Base-by-base conservation (phyloP, 2,888 invertebrate species). In the Pollenia angustigena region DNA sequence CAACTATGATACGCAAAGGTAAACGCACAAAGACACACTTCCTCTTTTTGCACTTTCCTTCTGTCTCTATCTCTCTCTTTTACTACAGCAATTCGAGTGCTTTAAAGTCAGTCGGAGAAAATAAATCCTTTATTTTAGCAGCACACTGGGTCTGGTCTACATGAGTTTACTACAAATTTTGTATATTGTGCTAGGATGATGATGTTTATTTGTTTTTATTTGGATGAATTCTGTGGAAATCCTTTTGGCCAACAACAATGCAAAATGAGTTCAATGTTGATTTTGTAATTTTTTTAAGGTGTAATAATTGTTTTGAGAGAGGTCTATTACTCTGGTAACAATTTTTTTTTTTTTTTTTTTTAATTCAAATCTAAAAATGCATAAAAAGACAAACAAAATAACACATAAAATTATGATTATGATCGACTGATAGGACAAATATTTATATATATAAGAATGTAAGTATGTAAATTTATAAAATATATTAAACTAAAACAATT, bases 371-470 rank as follows among this genome's bases (percentile, higher is more conserved):
- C 74, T 81, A 85, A 78, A 82, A 83, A 83, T 85, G 79, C 66
- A 79, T 18, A 82, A 75, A 83, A 58, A 72, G 46, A 74, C 58
- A 74, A 78, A 83, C 62, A 71, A 79, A 88, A 87, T 68, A 88
- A 83, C 83, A 87, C 74, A 87, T 80, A 87, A 72, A 83, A 76
- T 64, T 79, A 83, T 78, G 78, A 71, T 74, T 58, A 76, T 78
- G 62, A 78, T 32, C 3, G 72, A 18, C 48, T 76, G 69, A 74
- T 66, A 62, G 32, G 60, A 69, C 62, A 78, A 54, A 64, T 62
- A 76, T 76, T 62, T 76, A 71, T 64, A 58, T 44, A 46, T 44
- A 64, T 10, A 40, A 44, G 23, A 14, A 66, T 69, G 46, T 44
- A 16, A 48, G 48, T 72, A 75, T 75, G 75, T 8, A 42, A 4